A percentile compares a stretch with the other conserved stretches of the same genome.
Conservation (phyloP, 1,140 invertebrate species). For the Hypsibius dujardini region DNA sequence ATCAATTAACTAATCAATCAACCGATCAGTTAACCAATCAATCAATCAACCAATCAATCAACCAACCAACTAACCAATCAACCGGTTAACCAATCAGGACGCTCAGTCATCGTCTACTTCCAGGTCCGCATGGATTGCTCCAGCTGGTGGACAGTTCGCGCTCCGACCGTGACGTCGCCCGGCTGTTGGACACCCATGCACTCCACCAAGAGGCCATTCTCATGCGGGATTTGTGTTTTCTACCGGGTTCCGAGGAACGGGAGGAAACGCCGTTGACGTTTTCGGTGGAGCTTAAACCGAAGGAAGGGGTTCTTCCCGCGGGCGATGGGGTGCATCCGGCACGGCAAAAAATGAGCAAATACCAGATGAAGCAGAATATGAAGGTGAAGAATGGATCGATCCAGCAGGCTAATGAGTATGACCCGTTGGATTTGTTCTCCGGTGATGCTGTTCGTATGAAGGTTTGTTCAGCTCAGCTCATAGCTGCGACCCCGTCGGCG, state of each 20-base stretch:
- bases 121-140: not conserved
- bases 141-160: not conserved
- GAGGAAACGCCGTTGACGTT: slow-evolving; percentile 1
- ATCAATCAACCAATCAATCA: no score
- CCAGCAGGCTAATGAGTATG: not conserved
- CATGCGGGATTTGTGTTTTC: not conserved
- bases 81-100: no score
- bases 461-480: no score
- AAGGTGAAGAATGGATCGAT: not conserved
- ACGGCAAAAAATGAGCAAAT: not conserved
- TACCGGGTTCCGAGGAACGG: not conserved
- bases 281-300: slow-evolving; percentile 3
- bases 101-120: no score
- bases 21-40: no score
- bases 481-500: no score
- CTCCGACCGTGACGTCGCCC: not conserved
- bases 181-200: not conserved
- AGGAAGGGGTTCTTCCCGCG: not conserved
- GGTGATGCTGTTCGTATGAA: not conserved
- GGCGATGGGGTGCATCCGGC: not conserved
- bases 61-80: no score
- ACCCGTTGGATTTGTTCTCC: slow-evolving; percentile 10
- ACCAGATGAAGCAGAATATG: not conserved
- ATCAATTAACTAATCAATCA: no score
- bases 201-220: slow-evolving; percentile 3